Percentiles rank a stretch among this genome's conserved stretches.
Conservation (phyloP, 37 sponge, comb jelly and placozoan genomes). For the Beroe ovata region DNA sequence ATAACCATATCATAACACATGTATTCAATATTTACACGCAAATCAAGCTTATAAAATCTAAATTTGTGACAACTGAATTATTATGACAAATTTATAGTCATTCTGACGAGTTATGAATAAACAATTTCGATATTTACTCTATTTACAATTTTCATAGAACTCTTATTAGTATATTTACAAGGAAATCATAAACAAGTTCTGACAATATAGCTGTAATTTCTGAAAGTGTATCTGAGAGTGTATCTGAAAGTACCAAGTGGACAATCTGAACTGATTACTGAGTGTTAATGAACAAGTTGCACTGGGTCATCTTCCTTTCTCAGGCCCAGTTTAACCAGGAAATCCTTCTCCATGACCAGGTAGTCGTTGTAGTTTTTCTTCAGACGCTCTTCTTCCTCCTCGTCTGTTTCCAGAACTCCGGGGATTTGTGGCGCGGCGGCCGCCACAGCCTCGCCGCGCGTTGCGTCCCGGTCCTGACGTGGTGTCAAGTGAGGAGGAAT, state of each 20-base stretch:
- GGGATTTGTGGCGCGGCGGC: constrained; percentile 18
- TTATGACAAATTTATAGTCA: too few species aligned
- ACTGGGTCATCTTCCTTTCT: constrained; percentile 70
- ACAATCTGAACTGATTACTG: not conserved
- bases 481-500: too few species aligned
- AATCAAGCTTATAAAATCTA: not conserved
- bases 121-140: too few species aligned
- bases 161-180: too few species aligned
- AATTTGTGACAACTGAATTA: too few species aligned
- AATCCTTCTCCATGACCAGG: constrained; percentile 76
- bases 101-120: too few species aligned
- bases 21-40: not conserved
- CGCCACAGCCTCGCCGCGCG: not conserved
- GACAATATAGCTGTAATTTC: too few species aligned
- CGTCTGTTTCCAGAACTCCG: constrained; percentile 15
- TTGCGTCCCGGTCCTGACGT: constrained; percentile 21
- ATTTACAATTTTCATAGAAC: too few species aligned
- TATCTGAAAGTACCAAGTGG: too few species aligned
- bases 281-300: not conserved
- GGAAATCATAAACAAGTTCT: too few species aligned
- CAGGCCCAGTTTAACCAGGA: constrained; percentile 88
- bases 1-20: not conserved
- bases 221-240: too few species aligned
- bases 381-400: constrained; percentile 50
- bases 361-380: constrained; percentile 71